phyloP scores from a whole-genome alignment of 2,113 vertebrate species.

The Colossoma macropomum region DNA sequence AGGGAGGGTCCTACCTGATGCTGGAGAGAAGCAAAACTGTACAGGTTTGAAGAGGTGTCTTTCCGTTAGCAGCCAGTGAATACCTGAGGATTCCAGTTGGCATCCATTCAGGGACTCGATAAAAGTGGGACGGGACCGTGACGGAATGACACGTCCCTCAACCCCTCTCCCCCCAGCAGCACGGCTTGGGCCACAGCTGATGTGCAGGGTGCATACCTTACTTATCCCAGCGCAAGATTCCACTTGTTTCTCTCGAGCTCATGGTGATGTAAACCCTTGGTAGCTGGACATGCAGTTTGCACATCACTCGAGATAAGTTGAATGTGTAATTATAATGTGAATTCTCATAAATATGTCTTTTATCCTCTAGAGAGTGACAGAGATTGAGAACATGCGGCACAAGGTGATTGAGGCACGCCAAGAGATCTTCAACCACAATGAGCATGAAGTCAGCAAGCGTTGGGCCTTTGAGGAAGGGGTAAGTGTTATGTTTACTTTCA shows the following conservation, averaged over 20 bases:
- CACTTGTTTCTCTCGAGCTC: conserved; percentile 74
- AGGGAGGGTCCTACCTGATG: conserved; percentile 66
- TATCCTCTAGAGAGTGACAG: conserved; percentile 87
- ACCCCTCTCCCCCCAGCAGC: conserved; percentile 62
- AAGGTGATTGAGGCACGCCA: conserved; percentile 95
- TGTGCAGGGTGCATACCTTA: conserved; percentile 75
- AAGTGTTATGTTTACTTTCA: conserved; percentile 58
- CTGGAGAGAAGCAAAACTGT: conserved; percentile 66
- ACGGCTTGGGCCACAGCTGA: conserved; percentile 66
- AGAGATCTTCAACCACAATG: conserved; percentile 97
- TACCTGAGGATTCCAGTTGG: conserved; percentile 76
- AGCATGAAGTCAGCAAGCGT: conserved; percentile 98
- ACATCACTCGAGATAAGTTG: conserved; percentile 64
- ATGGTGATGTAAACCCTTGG: conserved; percentile 80
- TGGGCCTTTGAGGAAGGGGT: conserved; percentile 99
- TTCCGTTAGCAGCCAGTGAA: conserved; percentile 79
- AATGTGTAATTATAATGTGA: conserved; percentile 50
- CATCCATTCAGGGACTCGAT: conserved; percentile 74
- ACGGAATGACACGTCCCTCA: conserved; percentile 65
- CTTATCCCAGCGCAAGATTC: conserved; percentile 68
- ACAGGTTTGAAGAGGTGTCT: conserved; percentile 79
- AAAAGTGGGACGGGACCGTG: conserved; percentile 71
- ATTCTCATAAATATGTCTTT: conserved; percentile 22
- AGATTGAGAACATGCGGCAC: conserved; percentile 99
- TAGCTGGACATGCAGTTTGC: conserved; percentile 75